Percentiles rank a stretch among this genome's conserved stretches.
Evolutionary conservation across 2,888 invertebrate genomes (phyloP).

Genomic region (Ochropacha duplaris): DNA sequence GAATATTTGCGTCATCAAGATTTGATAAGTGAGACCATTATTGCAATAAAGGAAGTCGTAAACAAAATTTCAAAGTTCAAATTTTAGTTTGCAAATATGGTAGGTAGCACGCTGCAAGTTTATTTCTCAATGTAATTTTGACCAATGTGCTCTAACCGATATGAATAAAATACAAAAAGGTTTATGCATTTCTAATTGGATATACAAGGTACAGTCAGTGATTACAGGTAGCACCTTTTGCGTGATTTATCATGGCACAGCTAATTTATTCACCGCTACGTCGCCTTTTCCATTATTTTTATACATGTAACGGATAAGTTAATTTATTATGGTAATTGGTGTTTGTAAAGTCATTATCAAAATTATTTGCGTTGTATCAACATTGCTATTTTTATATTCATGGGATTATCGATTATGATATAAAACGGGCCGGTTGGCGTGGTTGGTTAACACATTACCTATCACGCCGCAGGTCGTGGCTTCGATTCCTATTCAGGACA

Average conservation of each 20-base stretch:
- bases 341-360: slow-evolving; percentile 44
- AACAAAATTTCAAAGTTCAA: not conserved
- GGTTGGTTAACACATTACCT: no score
- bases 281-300: slow-evolving; percentile 38
- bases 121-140: not conserved
- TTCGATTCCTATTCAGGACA: no score
- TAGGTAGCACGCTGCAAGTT: not conserved
- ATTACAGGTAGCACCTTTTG: slow-evolving; percentile 6
- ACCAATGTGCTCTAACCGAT: not conserved
- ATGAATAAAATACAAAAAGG: not conserved
- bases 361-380: slow-evolving; percentile 18
- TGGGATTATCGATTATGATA: no score
- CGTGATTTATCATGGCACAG: slow-evolving; percentile 37
- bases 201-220: not conserved
- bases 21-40: not conserved
- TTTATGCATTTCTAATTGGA: not conserved
- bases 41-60: not conserved
- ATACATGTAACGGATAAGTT: slow-evolving; percentile 46
- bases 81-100: not conserved
- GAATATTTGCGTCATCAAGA: not conserved
- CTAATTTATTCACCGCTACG: slow-evolving; percentile 39
- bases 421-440: no score
- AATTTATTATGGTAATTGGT: slow-evolving; percentile 58
- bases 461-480: no score
- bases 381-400: slow-evolving; percentile 18